A percentile compares a stretch with the other conserved stretches of the same genome.
Conservation (phyloP, 2,888 invertebrate species). For the Brachypalpus laphriformis region DNA sequence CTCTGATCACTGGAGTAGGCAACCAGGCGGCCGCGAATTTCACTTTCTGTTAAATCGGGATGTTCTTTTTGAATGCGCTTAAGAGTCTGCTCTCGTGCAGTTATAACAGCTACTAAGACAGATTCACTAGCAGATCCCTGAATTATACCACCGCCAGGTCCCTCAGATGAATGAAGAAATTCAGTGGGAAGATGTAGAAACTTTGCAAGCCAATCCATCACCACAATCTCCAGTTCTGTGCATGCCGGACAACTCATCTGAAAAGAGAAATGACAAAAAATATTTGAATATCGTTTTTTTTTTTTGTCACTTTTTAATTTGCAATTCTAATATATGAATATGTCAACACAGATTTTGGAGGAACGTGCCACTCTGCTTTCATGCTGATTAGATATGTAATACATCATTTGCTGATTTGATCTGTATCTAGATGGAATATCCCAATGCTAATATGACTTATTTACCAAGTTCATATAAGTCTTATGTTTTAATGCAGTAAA, state of each 20-base stretch:
- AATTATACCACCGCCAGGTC: constrained; percentile 93
- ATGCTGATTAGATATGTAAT: too few relatives aligned
- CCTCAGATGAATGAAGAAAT: constrained; percentile 90
- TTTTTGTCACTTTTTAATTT: neutral
- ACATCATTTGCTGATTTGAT: too few relatives aligned
- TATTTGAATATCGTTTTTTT: neutral
- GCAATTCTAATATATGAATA: neutral
- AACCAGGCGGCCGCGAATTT: constrained; percentile 88
- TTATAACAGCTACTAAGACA: constrained; percentile 91
- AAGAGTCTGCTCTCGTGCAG: constrained; percentile 89
- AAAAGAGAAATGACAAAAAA: constrained; percentile 2
- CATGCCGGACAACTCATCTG: constrained; percentile 93
- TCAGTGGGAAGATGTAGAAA: constrained; percentile 91
- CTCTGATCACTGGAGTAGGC: constrained; percentile 94
- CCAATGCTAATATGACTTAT: too few relatives aligned
- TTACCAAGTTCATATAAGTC: too few relatives aligned
- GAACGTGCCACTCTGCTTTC: too few relatives aligned
- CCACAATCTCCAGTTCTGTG: constrained; percentile 95
- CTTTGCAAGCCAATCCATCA: constrained; percentile 97
- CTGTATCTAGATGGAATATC: too few relatives aligned
- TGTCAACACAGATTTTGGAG: neutral
- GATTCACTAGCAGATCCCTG: constrained; percentile 97
- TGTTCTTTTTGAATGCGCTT: constrained; percentile 84
- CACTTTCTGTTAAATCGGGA: constrained; percentile 86
- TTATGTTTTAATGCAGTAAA: too few relatives aligned